Evolutionary conservation across 1,140 invertebrate genomes (phyloP), one percentile per base, ranked within the genome.

Genomic region (Anthonomus grandis): DNA sequence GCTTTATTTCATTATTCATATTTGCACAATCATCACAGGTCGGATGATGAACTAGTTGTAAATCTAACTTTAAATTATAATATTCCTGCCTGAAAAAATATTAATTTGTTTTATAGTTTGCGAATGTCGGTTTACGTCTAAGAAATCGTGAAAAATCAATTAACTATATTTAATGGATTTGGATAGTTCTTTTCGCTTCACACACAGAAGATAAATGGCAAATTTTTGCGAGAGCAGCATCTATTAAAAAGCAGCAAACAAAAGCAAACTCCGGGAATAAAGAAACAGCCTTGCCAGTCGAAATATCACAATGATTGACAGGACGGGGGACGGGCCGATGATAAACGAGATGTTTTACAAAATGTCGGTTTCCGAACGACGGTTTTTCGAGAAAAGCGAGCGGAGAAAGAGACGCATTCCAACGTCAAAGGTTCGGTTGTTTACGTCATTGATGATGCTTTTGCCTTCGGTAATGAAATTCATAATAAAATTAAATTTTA

Each of bases 271-370:
- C 39, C 44, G 31, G 49, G 49, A 62, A 58, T 62, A 55, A 54
- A 44, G 51, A 53, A 53, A 53, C 52, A 55, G 52, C 52, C 52
- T 55, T 55, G 60, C 59, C 56, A 62, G 52, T 59, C 54, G 50
- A 59, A 62, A 59, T 59, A 68, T 66, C 67, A 66, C 56, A 61
- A 69, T 69, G 69, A 70, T 70, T 70, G 69, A 69, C 69, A 70
- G 64, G 21, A 41, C 57, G 50, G 59, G 62, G 66, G 68, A 66
- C 64, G 63, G 60, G 60, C 59, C 55, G 63, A 70, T 70, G 69
- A 70, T 70, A 65, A 70, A 70, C 64, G 67, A 67, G 66, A 64
- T 68, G 62, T 68, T 66, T 68, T 63, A 63, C 62, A 69, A 70
- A 70, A 69, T 68, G 69, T 65, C 64, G 69, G 66, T 68, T 68